phyloP scores from a whole-genome alignment of 2,888 invertebrate genomes.

The Tinea trinotella region DNA sequence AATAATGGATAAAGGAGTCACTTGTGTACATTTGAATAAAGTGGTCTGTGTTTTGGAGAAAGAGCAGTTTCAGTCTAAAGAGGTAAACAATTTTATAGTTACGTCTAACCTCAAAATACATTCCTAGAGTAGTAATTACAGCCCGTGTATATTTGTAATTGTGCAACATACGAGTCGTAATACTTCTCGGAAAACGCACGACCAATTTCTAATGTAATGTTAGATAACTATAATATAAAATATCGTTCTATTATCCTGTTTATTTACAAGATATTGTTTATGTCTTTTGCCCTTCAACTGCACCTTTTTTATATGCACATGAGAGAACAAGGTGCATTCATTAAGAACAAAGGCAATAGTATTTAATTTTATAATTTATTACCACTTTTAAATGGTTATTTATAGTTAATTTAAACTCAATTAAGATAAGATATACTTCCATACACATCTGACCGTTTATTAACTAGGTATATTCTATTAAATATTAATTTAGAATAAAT shows the following conservation, averaged over 20 bases:
- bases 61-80: conserved; percentile 60
- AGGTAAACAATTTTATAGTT: conserved; percentile 37
- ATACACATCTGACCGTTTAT: too few relatives aligned
- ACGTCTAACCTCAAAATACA: conserved; percentile 52
- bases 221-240: too few relatives aligned
- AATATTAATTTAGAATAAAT: too few relatives aligned
- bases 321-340: not conserved
- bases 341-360: not conserved
- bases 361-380: not conserved
- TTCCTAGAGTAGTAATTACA: not conserved
- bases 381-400: not conserved
- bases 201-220: not conserved
- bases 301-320: not conserved
- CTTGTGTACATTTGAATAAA: conserved; percentile 64
- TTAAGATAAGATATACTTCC: too few relatives aligned
- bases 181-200: conserved; percentile 8
- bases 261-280: conserved; percentile 5
- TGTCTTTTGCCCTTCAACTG: not conserved
- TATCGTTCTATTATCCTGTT: not conserved
- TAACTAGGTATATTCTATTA: too few relatives aligned
- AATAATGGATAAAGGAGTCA: conserved; percentile 58
- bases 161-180: not conserved
- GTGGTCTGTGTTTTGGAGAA: conserved; percentile 49
- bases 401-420: too few relatives aligned
- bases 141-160: conserved; percentile 2